Base-by-base conservation (phyloP, 2,797 vertebrate genomes). In the Bradypodion pumilum region DNA sequence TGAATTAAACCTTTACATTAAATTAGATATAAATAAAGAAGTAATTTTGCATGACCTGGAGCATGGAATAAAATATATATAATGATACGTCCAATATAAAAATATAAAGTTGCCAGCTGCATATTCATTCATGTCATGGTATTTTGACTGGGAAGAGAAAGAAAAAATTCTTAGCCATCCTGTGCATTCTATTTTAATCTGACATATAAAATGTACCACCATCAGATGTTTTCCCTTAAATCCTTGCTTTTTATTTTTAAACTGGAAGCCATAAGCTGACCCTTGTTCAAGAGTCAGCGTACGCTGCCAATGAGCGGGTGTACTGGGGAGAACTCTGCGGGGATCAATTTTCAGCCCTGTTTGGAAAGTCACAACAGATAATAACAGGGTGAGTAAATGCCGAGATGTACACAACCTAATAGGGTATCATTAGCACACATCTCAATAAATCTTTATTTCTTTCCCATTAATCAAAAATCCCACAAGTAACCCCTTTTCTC, bases 371-470 rank as follows among this genome's bases (percentile, higher is more conserved):
- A 2, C 0, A 0, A 9, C 0, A 6, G 83, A 84, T 69, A 74
- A 78, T 87, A 73, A 9, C 72, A 23, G 78, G 74, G 76, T 68
- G 78, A 83, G 40, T 83, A 86, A 80, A 49, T 49, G 78, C 52
- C 13, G 49, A 29, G n/a, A n/a, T 80, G 59, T 59, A n/a, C 35
- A 2, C 49, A 62, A 69, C 84, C 81, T 63, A 75, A 83, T 66
- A n/a, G 86, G 78, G 63, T 65, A 5, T 63, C 73, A 68, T 78
- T 62, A 66, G 49, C 62, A 25, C 60, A 13, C 4, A 46, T 72
- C 68, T 68, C 32, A 21, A 63, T 76, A 46, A 56, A 81, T 52
- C 70, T 75, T 65, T 68, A 62, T 69, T 85, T 37, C 77, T 49
- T 65, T 70, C 42, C 65, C 79, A 72, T 35, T 77, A 77, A 81